Conservation (phyloP, 2,113 vertebrate species). For the Cygnus buccinator region DNA sequence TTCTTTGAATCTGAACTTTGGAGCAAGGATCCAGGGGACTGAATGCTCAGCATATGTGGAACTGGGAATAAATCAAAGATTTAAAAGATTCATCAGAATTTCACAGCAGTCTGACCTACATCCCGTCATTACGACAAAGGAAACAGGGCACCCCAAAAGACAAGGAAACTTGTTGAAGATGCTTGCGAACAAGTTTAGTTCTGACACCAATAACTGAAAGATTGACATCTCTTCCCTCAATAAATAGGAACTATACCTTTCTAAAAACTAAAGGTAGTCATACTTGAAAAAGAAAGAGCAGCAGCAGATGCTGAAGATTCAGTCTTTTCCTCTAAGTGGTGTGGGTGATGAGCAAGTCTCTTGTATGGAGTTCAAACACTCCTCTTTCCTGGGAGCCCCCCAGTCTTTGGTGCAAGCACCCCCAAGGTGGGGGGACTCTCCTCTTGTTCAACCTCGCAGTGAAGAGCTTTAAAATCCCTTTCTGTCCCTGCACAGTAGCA, state of each 20-base stretch:
- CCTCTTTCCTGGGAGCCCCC: slow-evolving; percentile 10
- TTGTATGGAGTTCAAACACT: slow-evolving; percentile 37
- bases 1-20: slow-evolving; percentile 28
- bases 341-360: slow-evolving; percentile 29
- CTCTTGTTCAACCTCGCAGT: slow-evolving; percentile 39
- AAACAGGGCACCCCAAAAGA: background rate
- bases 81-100: background rate
- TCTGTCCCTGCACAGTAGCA: slow-evolving; percentile 39
- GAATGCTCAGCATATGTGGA: background rate
- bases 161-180: background rate
- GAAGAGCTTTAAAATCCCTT: slow-evolving; percentile 56
- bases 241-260: background rate
- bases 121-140: background rate
- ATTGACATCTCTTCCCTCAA: background rate
- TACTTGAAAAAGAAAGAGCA: background rate
- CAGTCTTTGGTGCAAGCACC: slow-evolving; percentile 55
- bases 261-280: background rate
- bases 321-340: slow-evolving; percentile 35
- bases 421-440: background rate
- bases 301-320: slow-evolving; percentile 21
- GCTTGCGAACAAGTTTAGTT: background rate
- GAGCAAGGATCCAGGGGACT: background rate
- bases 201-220: background rate
- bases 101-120: background rate
- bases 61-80: background rate